These are phyloP conservation scores for Petrocephalus zakoni DNA, from an alignment of 2,113 vertebrate genomes.

Conservation along the genomic window DNA sequence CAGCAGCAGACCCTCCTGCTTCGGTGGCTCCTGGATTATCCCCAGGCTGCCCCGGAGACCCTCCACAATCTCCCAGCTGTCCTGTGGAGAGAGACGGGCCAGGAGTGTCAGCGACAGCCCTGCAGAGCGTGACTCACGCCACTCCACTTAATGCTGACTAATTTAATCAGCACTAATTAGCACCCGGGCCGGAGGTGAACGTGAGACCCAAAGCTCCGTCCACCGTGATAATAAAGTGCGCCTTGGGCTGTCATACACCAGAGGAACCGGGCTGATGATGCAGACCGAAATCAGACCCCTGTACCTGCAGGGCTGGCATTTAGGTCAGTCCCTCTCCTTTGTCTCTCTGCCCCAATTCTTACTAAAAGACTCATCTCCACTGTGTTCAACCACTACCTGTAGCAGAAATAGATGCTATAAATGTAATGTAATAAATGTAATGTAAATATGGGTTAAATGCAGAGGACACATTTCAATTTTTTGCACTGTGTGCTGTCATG, in stretches of 20 bases:
- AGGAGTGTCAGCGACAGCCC: not conserved
- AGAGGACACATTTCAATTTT: too few species aligned
- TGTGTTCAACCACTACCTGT: not conserved
- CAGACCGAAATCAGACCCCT: not conserved
- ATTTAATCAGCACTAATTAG: not conserved
- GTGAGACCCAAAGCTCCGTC: not conserved
- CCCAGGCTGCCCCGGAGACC: conserved; percentile 71
- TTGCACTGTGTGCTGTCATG: too few species aligned
- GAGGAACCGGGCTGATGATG: not conserved
- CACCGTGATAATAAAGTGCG: not conserved
- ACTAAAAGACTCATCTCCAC: not conserved
- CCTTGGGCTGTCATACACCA: not conserved
- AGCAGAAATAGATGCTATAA: not conserved
- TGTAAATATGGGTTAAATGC: too few species aligned
- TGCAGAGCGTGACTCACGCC: not conserved
- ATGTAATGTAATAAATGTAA: too few species aligned
- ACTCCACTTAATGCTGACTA: not conserved
- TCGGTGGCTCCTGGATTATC: conserved; percentile 74
- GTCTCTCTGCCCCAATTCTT: not conserved
- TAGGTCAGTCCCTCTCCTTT: not conserved
- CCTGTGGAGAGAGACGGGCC: conserved; percentile 55
- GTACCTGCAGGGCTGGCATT: not conserved
- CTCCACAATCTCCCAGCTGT: conserved; percentile 95
- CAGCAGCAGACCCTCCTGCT: conserved; percentile 83
- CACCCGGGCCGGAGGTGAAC: not conserved